Evolutionary conservation across 2,113 vertebrate genomes (phyloP), one percentile per base, ranked within the genome.

Genomic region (Silurus glanis): DNA sequence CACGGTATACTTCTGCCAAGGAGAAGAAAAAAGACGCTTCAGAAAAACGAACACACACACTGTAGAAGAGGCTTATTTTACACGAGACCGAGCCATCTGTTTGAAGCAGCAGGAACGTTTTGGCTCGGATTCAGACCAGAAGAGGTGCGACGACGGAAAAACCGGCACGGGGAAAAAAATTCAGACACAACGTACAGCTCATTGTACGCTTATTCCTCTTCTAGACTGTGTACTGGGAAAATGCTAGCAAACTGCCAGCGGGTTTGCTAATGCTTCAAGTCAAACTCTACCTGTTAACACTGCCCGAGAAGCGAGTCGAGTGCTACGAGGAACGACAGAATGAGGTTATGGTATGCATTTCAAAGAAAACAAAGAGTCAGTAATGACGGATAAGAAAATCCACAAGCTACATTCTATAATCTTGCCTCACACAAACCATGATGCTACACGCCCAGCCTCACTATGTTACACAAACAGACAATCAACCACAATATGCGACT

Each of bases 1-100:
- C 91, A 95, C 93, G 9, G 95, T 94, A 88, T 94, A 96, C 92
- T 91, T 94, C 95, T 95, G 92, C 76, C 3, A 56, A 86, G 84
- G 21, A 78, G 17, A 64, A 84, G 25, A 12, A 28, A 69, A 23
- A 80, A 4, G 0, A 72, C 6, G 25, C 59, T 61, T 88, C n/a
- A 82, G 75, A 61, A 53, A 83, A 23, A 53, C 49, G 12, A 47
- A 53, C 19, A 13, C 6, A 74, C 59, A 45, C 16, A 45, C 64
- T 37, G 59, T 12, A 56, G 64, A 61, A 83, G 56, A 12, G 13
- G 16, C 67, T 86, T 59, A 59, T 69, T 58, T 81, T 37, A 74
- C 64, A 51, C 8, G 8, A 59, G 62, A 74, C 66, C 0, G 14
- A 59, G 59, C 78, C 78, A 86, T 86, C 85, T 86, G 85, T 81